Conservation (phyloP, 2,113 vertebrate species). For the Brachypodius melanocephalos region DNA sequence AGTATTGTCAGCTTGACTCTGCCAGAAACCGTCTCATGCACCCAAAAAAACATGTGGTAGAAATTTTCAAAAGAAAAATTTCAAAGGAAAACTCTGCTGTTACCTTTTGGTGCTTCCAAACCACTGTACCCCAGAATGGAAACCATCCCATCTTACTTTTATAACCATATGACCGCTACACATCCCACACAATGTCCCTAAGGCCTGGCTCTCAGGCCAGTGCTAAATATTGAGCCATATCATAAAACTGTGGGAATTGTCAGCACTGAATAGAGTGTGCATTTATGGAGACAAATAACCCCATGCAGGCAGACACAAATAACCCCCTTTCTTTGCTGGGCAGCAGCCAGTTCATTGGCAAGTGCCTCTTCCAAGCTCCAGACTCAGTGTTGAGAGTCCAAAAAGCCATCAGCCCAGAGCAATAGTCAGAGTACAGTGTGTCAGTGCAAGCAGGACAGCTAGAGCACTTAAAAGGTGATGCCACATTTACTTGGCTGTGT, state of each 20-base stretch:
- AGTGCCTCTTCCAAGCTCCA: not conserved
- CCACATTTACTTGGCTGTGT: not conserved
- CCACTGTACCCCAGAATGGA: not conserved
- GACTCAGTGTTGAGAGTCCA: not conserved
- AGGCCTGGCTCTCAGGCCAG: not conserved
- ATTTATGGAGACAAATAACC: slow-evolving; percentile 8
- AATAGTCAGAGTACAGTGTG: not conserved
- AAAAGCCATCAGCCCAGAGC: not conserved
- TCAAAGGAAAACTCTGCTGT: not conserved
- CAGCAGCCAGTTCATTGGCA: not conserved
- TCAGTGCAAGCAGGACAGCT: not conserved
- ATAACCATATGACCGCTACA: not conserved
- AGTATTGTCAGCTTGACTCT: not conserved
- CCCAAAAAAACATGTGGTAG: not conserved
- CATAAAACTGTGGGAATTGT: slow-evolving; percentile 13
- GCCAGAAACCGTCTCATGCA: not conserved
- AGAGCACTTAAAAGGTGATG: not conserved
- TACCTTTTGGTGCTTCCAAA: not conserved
- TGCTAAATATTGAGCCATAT: not conserved
- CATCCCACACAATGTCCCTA: not conserved
- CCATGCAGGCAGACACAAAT: slow-evolving; percentile 4
- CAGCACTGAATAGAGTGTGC: not conserved
- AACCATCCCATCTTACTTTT: not conserved
- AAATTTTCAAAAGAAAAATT: not conserved
- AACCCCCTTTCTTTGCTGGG: not conserved